phyloP scores from a whole-genome alignment of 2,888 invertebrate species.

The Acrobasis suavella region DNA sequence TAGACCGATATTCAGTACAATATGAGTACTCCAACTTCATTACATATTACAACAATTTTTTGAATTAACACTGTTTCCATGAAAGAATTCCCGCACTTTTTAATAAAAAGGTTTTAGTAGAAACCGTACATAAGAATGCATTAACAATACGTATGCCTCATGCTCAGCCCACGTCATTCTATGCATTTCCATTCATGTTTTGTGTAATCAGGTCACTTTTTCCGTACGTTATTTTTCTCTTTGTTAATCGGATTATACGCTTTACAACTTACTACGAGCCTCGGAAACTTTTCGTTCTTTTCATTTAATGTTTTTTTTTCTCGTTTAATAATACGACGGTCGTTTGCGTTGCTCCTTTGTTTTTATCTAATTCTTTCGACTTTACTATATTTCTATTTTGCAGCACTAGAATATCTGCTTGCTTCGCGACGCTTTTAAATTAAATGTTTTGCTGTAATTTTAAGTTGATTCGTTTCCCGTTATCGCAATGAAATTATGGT shows the following conservation, averaged over 20 bases:
- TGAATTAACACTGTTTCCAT: background rate
- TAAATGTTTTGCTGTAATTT: too few species aligned
- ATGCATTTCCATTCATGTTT: conserved; percentile 16
- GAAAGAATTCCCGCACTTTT: background rate
- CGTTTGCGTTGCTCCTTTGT: background rate
- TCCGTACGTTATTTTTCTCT: conserved; percentile 9
- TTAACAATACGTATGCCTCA: background rate
- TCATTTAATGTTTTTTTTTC: conserved; percentile 1
- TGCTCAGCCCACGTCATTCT: conserved; percentile 1
- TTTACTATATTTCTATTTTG: background rate
- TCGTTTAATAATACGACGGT: background rate
- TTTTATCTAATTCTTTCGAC: conserved; percentile 1
- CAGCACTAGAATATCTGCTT: background rate
- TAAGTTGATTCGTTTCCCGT: too few species aligned
- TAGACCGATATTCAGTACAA: too few species aligned
- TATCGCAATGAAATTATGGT: too few species aligned
- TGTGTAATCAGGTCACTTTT: conserved; percentile 19
- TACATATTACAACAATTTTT: background rate
- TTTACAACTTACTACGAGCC: conserved; percentile 18
- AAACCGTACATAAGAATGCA: conserved; percentile 2
- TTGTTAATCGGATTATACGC: conserved; percentile 19
- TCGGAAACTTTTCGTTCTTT: conserved; percentile 1
- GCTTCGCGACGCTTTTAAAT: background rate
- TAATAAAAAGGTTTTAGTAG: background rate
- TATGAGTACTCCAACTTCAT: background rate